These are phyloP conservation scores for Armadillidium nasatum DNA, from an alignment of 1,140 invertebrate species.

Conservation along the genomic window DNA sequence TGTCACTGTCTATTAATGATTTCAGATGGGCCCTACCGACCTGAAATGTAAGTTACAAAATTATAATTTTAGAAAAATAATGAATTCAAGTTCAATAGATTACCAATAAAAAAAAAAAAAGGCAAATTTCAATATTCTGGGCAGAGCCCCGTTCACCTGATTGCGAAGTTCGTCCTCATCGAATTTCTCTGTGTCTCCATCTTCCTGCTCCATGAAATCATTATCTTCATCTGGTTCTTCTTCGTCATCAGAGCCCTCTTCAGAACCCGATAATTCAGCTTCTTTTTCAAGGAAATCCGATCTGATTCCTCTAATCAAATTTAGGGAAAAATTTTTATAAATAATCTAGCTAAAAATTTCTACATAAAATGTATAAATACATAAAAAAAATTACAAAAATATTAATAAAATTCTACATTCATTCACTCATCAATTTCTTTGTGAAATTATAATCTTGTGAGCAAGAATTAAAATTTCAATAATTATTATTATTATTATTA, in stretches of 20 bases:
- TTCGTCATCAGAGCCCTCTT: constrained; percentile 62
- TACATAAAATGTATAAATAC: too few relatives aligned
- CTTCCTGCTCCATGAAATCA: constrained; percentile 60
- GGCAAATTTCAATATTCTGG: neutral
- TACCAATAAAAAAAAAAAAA: constrained; percentile 2
- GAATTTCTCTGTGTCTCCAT: constrained; percentile 59
- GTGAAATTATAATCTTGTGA: too few relatives aligned
- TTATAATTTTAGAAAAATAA: neutral
- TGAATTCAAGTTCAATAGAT: neutral
- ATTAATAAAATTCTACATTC: too few relatives aligned
- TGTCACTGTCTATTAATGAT: constrained; percentile 72
- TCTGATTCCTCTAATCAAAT: constrained; percentile 41
- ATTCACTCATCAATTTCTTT: too few relatives aligned
- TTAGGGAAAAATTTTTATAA: neutral
- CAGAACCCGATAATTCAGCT: constrained; percentile 78
- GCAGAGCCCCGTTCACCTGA: constrained; percentile 47
- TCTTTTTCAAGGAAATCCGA: constrained; percentile 74
- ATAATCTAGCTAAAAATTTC: too few relatives aligned
- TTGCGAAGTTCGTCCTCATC: constrained; percentile 51
- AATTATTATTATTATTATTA: too few relatives aligned
- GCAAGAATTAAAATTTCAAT: too few relatives aligned
- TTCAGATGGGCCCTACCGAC: constrained; percentile 50
- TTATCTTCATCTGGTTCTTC: constrained; percentile 49
- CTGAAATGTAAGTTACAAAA: constrained; percentile 18
- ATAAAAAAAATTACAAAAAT: too few relatives aligned